These are phyloP conservation scores for Spongilla lacustris DNA, from an alignment of 37 sponge, comb jelly and placozoan species.

Conservation along the genomic window DNA sequence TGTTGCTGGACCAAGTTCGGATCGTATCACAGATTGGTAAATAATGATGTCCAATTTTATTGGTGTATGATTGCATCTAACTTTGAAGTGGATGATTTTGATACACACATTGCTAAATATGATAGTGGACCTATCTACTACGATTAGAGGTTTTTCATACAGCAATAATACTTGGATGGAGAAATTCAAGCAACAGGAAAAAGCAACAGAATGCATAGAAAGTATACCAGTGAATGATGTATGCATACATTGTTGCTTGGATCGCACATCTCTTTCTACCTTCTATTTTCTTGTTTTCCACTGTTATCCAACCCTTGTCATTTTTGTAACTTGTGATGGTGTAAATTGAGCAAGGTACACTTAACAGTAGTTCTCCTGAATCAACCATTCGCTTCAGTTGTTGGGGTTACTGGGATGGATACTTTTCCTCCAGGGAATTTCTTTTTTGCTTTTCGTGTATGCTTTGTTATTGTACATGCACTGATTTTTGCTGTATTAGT, in stretches of 20 bases:
- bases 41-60: slow-evolving; percentile 18
- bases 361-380: slow-evolving; percentile 26
- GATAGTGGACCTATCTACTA: slow-evolving; percentile 32
- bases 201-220: slow-evolving; percentile 2
- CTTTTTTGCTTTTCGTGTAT: not conserved
- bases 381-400: slow-evolving; percentile 17
- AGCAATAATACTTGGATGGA: slow-evolving; percentile 35
- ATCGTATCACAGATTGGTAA: not conserved
- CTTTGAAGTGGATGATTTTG: slow-evolving; percentile 8
- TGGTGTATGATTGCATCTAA: slow-evolving; percentile 21
- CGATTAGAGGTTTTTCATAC: slow-evolving; percentile 45
- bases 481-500: slow-evolving; percentile 15
- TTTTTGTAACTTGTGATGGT: slow-evolving; percentile 7
- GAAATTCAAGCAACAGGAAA: slow-evolving; percentile 30
- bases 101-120: slow-evolving; percentile 17
- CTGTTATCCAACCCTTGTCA: slow-evolving; percentile 9
- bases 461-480: not conserved
- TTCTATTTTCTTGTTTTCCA: slow-evolving; percentile 11
- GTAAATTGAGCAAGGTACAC: slow-evolving; percentile 30
- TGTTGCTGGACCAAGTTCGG: not conserved
- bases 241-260: slow-evolving; percentile 13
- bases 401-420: slow-evolving; percentile 20
- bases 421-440: slow-evolving; percentile 12
- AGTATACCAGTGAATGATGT: not conserved
- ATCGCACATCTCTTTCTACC: slow-evolving; percentile 15